A percentile compares a stretch with the other conserved stretches of the same genome.
Evolutionary conservation across 2,888 invertebrate species (phyloP).

Genomic region (Rhagonycha fulva): DNA sequence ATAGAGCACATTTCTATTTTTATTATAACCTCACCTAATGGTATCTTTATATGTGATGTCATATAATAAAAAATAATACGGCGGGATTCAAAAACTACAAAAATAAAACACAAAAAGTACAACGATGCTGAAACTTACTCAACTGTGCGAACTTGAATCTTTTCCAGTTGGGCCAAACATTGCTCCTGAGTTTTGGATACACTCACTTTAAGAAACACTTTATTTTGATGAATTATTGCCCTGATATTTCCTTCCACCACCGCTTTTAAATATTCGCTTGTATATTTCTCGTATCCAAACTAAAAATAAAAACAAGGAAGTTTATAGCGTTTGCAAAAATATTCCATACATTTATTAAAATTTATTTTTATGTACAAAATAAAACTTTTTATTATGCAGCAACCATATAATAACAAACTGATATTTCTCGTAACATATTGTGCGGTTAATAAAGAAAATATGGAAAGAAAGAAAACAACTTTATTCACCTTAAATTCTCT

Average conservation of each 20-base stretch:
- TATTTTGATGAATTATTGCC: constrained; percentile 43
- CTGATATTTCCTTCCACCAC: constrained; percentile 57
- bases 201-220: constrained; percentile 44
- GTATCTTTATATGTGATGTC: neutral
- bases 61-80: neutral
- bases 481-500: constrained; percentile 47
- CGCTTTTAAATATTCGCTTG: constrained; percentile 57
- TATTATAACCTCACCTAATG: neutral
- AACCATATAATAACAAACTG: neutral
- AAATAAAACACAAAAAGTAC: constrained; percentile 6
- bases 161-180: constrained; percentile 38
- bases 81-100: neutral
- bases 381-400: neutral
- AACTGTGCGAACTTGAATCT: constrained; percentile 35
- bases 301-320: constrained; percentile 34
- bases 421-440: neutral
- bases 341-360: neutral
- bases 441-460: neutral
- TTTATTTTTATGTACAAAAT: neutral
- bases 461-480: no score
- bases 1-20: neutral
- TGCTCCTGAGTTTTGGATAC: constrained; percentile 40
- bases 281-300: constrained; percentile 53
- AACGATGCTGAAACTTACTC: constrained; percentile 36
- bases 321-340: neutral